Conservation (phyloP, 64 coral and sea anemone genomes). For the Montipora sp. region DNA sequence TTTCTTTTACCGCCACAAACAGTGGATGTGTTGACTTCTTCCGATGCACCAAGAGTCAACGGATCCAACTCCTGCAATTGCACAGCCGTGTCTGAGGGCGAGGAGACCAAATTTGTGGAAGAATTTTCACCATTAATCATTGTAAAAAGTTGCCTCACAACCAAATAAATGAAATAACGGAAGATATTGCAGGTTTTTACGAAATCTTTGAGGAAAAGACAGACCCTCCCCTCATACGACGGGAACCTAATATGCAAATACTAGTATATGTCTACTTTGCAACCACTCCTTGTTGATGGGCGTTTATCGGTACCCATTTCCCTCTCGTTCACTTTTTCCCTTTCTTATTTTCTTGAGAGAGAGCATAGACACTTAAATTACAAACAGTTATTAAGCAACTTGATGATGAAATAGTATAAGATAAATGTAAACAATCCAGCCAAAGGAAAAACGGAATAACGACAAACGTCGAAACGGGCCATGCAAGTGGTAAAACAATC, state of each 20-base stretch:
- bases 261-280: background rate
- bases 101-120: background rate
- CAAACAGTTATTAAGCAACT: too few relatives aligned
- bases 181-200: background rate
- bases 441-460: too few relatives aligned
- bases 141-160: background rate
- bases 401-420: too few relatives aligned
- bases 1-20: background rate
- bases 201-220: background rate
- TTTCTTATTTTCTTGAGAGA: too few relatives aligned
- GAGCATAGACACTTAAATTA: too few relatives aligned
- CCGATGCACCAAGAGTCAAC: conserved; percentile 65
- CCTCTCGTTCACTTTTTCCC: background rate
- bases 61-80: conserved; percentile 10
- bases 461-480: too few relatives aligned
- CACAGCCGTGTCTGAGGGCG: conserved; percentile 17
- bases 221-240: background rate
- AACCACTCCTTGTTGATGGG: conserved; percentile 44
- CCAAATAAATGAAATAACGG: background rate
- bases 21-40: conserved; percentile 69
- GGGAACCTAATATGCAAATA: background rate
- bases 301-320: background rate
- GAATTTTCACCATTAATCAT: conserved; percentile 7
- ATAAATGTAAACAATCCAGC: too few relatives aligned
- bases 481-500: too few relatives aligned